Conservation (phyloP, 35 echinoderm and acorn worm genomes). For the Ophiothrix spiculata region DNA sequence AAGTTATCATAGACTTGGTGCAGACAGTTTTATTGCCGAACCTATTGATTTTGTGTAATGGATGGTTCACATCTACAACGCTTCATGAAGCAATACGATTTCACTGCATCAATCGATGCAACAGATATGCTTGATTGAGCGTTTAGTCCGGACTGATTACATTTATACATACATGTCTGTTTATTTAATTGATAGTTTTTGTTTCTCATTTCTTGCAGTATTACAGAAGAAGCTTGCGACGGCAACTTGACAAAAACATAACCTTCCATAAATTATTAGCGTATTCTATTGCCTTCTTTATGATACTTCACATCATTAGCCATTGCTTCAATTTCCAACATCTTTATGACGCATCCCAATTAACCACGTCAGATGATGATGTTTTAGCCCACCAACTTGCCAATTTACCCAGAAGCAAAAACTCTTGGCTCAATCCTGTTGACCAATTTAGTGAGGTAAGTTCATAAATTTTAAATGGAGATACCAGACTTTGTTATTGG, state of each 20-base stretch:
- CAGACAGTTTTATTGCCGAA: no score
- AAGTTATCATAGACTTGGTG: no score
- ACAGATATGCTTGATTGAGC: no score
- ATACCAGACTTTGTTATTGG: no score
- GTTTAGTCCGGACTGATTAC: no score
- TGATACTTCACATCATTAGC: slow-evolving; percentile 49
- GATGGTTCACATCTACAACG: no score
- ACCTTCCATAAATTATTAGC: slow-evolving; percentile 90
- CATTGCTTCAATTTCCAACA: slow-evolving; percentile 8
- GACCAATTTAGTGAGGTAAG: slow-evolving; percentile 10
- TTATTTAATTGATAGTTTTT: no score
- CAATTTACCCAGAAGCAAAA: neutral
- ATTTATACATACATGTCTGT: no score
- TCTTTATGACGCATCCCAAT: neutral
- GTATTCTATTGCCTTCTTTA: slow-evolving; percentile 78
- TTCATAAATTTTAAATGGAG: no score
- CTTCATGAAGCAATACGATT: no score
- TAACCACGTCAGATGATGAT: neutral
- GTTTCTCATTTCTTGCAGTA: slow-evolving; percentile 65
- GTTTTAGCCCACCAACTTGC: neutral
- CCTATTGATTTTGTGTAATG: no score
- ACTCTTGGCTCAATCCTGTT: slow-evolving; percentile 18
- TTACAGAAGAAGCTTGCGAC: slow-evolving; percentile 74
- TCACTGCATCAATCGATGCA: no score
- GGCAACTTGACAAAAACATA: slow-evolving; percentile 96